Base-by-base conservation (phyloP, 2,113 vertebrate species). In the Zosterops pallidus region DNA sequence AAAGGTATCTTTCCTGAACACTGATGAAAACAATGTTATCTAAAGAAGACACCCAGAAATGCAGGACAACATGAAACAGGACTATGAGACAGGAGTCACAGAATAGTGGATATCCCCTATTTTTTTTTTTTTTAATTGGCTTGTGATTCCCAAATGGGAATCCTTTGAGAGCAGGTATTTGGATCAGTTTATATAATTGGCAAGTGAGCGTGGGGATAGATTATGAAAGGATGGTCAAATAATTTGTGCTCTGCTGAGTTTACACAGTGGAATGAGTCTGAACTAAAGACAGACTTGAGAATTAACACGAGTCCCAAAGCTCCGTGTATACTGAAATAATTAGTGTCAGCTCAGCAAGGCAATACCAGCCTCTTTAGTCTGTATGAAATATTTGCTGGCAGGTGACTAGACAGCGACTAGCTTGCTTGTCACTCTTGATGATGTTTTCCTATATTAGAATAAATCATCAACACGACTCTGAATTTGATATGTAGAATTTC, bases 261-360 rank as follows among this genome's bases (percentile, higher is more conserved):
- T 97, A 95, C 95, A 95, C 95, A 96, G 90, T 72, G 96, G 95
- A 97, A 97, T 94, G 93, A 92, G 65, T 96, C 92, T 95, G 96
- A 96, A 93, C 96, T 97, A 96, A 94, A 95, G 95, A 96, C 93
- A 95, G 95, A 95, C 93, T 96, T 92, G 96, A 96, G 96, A 97
- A 97, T 97, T 96, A 97, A 83, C 86, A 90, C 0, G 69, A 96
- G 92, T 97, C 95, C 95, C 96, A 93, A 44, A 96, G 96, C 97
- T 96, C 95, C 33, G 1, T 96, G 89, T 94, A 95, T 86, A 87
- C 88, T 84, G 95, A 95, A 94, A 97, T 97, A 97, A 97, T 97
- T 97, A 97, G 96, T 93, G 96, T 96, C 92, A 95, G 93, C 92
- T 96, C 95, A 92, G 95, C 92, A 81, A 95, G 76, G 86, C 94